Percentiles rank a stretch among this genome's conserved stretches.
Evolutionary conservation across 2,113 vertebrate genomes (phyloP).

Genomic region (Patagioenas fasciata): DNA sequence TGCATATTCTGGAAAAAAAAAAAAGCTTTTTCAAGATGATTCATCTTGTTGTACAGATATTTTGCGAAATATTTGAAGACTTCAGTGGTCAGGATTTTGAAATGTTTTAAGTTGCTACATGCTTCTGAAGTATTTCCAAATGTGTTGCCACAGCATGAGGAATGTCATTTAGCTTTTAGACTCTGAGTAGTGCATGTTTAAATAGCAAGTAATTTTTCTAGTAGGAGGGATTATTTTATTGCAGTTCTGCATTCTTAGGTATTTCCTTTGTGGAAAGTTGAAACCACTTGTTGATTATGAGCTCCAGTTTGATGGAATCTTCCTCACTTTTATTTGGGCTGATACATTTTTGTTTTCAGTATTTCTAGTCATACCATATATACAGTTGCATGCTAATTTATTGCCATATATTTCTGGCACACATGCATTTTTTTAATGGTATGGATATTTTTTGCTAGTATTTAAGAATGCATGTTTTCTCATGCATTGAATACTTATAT

Average conservation of each 20-base stretch:
- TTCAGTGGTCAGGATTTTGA: background rate
- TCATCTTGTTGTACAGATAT: background rate
- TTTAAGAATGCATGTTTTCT: background rate
- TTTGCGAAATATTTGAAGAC: background rate
- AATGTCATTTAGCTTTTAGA: background rate
- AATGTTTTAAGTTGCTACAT: background rate
- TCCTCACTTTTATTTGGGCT: background rate
- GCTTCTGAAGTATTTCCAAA: background rate
- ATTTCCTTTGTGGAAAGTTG: background rate
- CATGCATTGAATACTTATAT: background rate
- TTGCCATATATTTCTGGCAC: background rate
- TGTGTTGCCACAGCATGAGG: background rate
- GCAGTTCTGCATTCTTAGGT: background rate
- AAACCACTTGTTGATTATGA: background rate
- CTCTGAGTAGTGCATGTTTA: background rate
- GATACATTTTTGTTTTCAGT: background rate
- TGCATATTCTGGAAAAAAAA: background rate
- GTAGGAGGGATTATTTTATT: background rate
- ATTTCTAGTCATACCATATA: background rate
- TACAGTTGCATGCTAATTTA: background rate
- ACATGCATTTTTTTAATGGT: accelerated
- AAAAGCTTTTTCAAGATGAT: background rate
- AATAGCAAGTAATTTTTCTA: background rate
- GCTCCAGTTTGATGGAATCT: background rate
- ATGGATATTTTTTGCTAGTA: background rate